These are phyloP conservation scores for Acleris emargana DNA, from an alignment of 2,888 invertebrate species.

Conservation along the genomic window DNA sequence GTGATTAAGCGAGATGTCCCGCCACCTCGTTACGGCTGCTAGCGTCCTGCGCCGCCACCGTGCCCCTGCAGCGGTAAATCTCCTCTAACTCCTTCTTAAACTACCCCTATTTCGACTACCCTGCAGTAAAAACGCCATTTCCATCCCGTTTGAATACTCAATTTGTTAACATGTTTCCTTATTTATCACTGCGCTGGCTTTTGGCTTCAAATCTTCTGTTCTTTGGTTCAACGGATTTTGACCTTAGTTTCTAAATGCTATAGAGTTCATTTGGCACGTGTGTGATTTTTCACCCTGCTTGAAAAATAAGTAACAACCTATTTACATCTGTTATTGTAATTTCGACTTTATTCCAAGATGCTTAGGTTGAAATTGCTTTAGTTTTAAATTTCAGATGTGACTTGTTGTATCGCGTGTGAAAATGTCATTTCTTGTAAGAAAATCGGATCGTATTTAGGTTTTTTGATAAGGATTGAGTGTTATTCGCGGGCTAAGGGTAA, in stretches of 20 bases:
- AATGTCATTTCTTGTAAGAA: constrained; percentile 13
- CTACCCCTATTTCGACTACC: neutral
- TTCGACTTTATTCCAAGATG: neutral
- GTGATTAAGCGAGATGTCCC: no score
- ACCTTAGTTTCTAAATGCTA: no score
- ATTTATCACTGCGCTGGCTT: constrained; percentile 8
- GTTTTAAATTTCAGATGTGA: no score
- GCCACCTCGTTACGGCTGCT: no score
- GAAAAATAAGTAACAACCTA: no score
- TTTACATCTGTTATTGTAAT: no score
- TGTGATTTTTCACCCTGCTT: no score
- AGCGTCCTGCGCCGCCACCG: no score
- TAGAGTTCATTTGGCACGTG: no score
- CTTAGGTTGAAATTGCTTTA: neutral
- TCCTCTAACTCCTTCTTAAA: constrained; percentile 3
- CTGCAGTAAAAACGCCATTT: constrained; percentile 10
- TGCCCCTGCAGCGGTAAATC: neutral
- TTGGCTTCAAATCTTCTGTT: constrained; percentile 5
- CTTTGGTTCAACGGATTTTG: neutral
- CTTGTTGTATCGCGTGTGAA: no score
- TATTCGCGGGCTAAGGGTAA: neutral
- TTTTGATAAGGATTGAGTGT: constrained; percentile 6
- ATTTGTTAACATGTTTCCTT: constrained; percentile 17
- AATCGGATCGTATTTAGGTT: constrained; percentile 20
- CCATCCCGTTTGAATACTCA: constrained; percentile 6